Evolutionary conservation across 1,140 invertebrate species (phyloP), one percentile per base, ranked within the genome.

Genomic region (Lepidurus packardi): DNA sequence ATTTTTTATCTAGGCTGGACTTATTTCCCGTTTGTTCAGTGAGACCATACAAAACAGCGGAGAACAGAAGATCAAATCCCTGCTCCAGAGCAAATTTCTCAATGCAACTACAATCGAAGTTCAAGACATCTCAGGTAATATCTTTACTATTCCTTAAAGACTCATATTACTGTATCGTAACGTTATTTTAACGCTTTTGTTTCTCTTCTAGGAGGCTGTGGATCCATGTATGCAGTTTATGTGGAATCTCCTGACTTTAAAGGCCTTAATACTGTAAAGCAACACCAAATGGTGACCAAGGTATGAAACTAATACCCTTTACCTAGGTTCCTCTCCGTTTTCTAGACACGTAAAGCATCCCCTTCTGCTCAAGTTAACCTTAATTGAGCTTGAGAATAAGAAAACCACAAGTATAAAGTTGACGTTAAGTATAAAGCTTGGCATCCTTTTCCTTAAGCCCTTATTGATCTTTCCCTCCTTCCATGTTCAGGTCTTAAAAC

Each of bases 161-260:
- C 43, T 77, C 7, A 77, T n/a, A 8, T 77, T 76, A 43, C 16
- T 34, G 42, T 75, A 74, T 65, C n/a, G 0, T 9, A 74, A 75
- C 65, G 47, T 43, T 75, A 77, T 73, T 79, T 73, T 75, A 78
- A 73, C 41, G 44, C 76, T 34, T 79, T 45, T 77, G 77, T 75
- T 82, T 78, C 81, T 80, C 3, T 81, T 84, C 6, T 80, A 91
- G 90, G 93, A 79, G 93, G 93, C 7, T 96, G 94, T 87, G 94
- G 94, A 45, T 92, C 93, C 34, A 95, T 96, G 93, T 96, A 91
- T 86, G 92, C 94, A 86, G 89, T 95, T 43, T 89, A 87, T 81
- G 88, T 96, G 21, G 89, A 92, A 85, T 87, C 92, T 13, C 85
- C 86, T 73, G 92, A 94, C 82, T 95, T 96, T 82, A 86, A 89